Conservation (phyloP, 2,797 vertebrate genomes). For the Ficedula albicollis region DNA sequence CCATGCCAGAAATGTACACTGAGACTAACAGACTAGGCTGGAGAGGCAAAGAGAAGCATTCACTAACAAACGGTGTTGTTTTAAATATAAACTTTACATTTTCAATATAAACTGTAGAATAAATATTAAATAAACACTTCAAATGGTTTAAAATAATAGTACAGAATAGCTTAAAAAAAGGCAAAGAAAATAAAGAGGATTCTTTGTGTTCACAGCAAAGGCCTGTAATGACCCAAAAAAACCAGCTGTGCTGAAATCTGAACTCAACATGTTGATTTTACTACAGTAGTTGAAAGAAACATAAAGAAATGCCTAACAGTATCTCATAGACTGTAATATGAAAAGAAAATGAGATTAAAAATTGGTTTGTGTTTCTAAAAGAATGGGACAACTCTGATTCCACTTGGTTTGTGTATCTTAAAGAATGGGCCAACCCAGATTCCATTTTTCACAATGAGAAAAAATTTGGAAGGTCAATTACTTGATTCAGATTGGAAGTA, state of each 20-base stretch:
- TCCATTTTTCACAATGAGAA: background rate
- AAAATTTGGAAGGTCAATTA: constrained; percentile 8
- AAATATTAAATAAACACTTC: constrained; percentile 55
- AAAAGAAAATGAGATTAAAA: constrained; percentile 43
- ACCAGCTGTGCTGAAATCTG: constrained; percentile 21
- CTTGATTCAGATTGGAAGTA: background rate
- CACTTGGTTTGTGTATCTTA: background rate
- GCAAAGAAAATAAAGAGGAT: constrained; percentile 12
- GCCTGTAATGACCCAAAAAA: constrained; percentile 26
- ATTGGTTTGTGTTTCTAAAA: background rate
- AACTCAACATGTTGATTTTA: constrained; percentile 43
- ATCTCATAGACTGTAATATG: background rate
- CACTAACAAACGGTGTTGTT: constrained; percentile 40
- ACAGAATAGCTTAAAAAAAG: background rate
- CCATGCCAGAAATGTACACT: constrained; percentile 57
- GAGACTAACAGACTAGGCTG: constrained; percentile 56
- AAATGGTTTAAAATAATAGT: constrained; percentile 33
- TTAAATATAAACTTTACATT: constrained; percentile 61
- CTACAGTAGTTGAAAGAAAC: constrained; percentile 24
- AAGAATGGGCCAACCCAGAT: background rate
- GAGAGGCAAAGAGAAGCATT: constrained; percentile 49
- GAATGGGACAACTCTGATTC: constrained; percentile 3
- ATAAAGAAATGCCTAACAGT: background rate
- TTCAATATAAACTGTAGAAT: constrained; percentile 63
- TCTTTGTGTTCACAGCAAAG: constrained; percentile 40